These are phyloP conservation scores for Psophia crepitans DNA, from an alignment of 2,113 vertebrate genomes.

Conservation along the genomic window DNA sequence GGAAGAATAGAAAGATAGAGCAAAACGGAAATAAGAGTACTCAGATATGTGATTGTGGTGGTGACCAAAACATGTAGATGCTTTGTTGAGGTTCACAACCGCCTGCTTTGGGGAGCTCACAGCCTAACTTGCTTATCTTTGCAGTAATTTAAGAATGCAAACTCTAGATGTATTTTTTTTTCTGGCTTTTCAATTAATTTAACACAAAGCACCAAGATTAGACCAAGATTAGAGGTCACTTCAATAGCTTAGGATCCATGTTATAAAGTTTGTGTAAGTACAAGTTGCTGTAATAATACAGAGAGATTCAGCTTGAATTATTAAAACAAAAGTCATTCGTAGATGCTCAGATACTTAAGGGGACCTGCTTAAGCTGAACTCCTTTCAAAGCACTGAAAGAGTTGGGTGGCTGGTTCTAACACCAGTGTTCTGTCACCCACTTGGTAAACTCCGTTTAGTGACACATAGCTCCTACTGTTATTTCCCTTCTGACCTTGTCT, in stretches of 20 bases:
- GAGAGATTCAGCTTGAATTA: not conserved
- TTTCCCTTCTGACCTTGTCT: not conserved
- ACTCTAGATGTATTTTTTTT: not conserved
- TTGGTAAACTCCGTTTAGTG: not conserved
- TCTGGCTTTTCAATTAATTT: not conserved
- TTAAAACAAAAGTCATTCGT: not conserved
- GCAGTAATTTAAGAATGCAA: not conserved
- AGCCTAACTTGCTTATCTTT: not conserved
- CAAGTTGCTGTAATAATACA: not conserved
- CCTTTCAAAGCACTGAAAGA: not conserved
- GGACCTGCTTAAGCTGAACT: not conserved
- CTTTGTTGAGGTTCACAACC: not conserved
- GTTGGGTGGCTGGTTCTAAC: not conserved
- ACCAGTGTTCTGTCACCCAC: rapidly evolving
- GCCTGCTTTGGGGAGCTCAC: not conserved
- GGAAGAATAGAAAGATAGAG: not conserved
- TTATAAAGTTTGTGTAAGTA: not conserved
- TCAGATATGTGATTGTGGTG: not conserved
- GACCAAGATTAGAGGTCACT: not conserved
- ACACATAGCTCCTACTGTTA: not conserved
- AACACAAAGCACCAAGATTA: not conserved
- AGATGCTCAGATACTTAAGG: not conserved
- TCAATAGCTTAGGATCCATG: not conserved
- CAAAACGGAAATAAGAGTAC: not conserved
- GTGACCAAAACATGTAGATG: not conserved